These are phyloP conservation scores for Crocallis elinguaria DNA, from an alignment of 2,888 invertebrate genomes.

Conservation along the genomic window DNA sequence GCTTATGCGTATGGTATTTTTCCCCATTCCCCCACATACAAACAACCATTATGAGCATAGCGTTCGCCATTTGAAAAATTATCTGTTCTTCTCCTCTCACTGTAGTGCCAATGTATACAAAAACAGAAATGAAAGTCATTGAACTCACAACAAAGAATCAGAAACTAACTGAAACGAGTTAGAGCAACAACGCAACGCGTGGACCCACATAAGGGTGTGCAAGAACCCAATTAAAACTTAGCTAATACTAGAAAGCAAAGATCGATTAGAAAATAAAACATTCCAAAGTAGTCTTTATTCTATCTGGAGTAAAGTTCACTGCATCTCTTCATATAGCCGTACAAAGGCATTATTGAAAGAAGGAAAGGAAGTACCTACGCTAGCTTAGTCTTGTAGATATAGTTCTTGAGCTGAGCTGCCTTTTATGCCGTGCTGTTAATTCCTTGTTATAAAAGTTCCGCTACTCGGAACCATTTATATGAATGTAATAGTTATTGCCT, in stretches of 20 bases:
- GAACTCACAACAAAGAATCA: conserved; percentile 28
- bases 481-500: not conserved
- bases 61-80: too few relatives aligned
- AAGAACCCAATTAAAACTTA: conserved; percentile 75
- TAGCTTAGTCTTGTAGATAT: conserved; percentile 4
- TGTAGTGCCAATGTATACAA: not conserved
- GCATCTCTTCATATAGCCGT: not conserved
- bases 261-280: conserved; percentile 13
- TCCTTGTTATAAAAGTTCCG: not conserved
- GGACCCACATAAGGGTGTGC: conserved; percentile 53
- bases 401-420: conserved; percentile 2
- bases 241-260: conserved; percentile 52
- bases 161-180: conserved; percentile 22
- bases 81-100: too few relatives aligned
- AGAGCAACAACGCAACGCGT: conserved; percentile 38
- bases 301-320: not conserved
- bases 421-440: conserved; percentile 1
- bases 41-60: too few relatives aligned
- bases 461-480: not conserved
- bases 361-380: conserved; percentile 6
- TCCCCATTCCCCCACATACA: too few relatives aligned
- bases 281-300: conserved; percentile 6
- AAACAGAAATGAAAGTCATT: conserved; percentile 11
- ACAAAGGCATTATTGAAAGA: conserved; percentile 13
- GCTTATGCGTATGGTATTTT: too few relatives aligned